A percentile compares a stretch with the other conserved stretches of the same genome.
Evolutionary conservation across 2,113 vertebrate genomes (phyloP).

Genomic region (Nycticryphes semicollaris): DNA sequence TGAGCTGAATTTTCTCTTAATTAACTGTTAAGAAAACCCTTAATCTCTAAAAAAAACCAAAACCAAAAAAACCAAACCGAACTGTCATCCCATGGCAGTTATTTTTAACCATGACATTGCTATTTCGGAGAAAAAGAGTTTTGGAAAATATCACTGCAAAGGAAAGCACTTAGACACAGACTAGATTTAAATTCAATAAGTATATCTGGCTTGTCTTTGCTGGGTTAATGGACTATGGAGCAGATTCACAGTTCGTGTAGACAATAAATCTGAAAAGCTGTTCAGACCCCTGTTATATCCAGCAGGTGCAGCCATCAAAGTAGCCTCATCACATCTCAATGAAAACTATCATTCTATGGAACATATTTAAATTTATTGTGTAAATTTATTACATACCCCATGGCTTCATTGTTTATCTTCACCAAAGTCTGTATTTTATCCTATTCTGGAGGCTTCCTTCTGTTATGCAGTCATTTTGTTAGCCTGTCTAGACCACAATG

Average conservation of each 20-base stretch:
- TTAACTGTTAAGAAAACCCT: background rate
- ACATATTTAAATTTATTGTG: background rate
- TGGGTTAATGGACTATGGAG: background rate
- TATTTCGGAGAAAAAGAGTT: background rate
- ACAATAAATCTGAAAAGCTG: background rate
- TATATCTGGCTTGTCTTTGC: background rate
- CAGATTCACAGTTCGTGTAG: background rate
- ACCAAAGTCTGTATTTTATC: background rate
- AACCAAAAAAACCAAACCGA: background rate
- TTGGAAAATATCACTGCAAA: background rate
- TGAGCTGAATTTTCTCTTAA: background rate
- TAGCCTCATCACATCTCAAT: background rate
- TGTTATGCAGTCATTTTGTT: background rate
- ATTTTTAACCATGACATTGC: background rate
- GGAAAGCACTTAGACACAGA: background rate
- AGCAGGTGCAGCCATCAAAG: background rate
- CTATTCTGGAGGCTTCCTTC: background rate
- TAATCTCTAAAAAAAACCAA: background rate
- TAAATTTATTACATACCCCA: background rate
- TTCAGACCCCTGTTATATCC: background rate
- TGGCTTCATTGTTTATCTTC: background rate
- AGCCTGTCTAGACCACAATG: conserved; percentile 31
- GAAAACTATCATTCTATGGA: background rate
- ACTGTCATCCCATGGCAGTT: background rate
- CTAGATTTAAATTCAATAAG: background rate